Evolutionary conservation across 2,888 invertebrate genomes (phyloP), one percentile per base, ranked within the genome.

Genomic region (Parapristionchus giblindavisi): DNA sequence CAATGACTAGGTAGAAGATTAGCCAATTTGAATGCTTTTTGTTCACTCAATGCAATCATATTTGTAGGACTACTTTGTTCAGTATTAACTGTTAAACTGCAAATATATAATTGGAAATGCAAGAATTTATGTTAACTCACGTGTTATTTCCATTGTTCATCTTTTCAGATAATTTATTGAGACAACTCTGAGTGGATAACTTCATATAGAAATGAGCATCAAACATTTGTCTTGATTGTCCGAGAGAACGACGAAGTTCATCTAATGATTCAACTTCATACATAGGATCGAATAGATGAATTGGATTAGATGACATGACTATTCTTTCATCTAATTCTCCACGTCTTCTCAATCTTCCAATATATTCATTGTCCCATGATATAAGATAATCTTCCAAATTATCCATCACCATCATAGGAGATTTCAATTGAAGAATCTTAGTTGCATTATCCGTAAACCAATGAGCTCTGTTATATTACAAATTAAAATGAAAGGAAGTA

Each of bases 291-390:
- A 71, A 40, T 27, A 58, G 38, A 32, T 38, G 27, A 5, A 27
- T 17, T 11, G 38, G 5, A 56, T 56, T 54, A 24, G 32, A 14
- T 32, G 56, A 58, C 2, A 56, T 4, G 36, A 71, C 36, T 17
- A 71, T 34, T 27, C 6, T 71, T 34, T 71, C 71, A 71, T 71
- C 58, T 17, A 71, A 38, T 56, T 71, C 71, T 21, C 71, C 54
- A 40, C 40, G 36, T 58, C 58, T 71, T 29, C n/a, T 56, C 14
- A 71, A 29, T 27, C 24, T 54, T n/a, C 6, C 27, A n/a, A 56
- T 27, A 24, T 71, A 71, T 34, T 71, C 56, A 29, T 24, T 21
- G 17, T 21, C 11, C 71, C 71, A 71, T 27, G 6, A 6, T 6
- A 8, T 38, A 3, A 52, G n/a, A 34, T 68, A 68, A 24, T 52